Evolutionary conservation across 2,113 vertebrate species (phyloP).

Genomic region (Girardinichthys multiradiatus): DNA sequence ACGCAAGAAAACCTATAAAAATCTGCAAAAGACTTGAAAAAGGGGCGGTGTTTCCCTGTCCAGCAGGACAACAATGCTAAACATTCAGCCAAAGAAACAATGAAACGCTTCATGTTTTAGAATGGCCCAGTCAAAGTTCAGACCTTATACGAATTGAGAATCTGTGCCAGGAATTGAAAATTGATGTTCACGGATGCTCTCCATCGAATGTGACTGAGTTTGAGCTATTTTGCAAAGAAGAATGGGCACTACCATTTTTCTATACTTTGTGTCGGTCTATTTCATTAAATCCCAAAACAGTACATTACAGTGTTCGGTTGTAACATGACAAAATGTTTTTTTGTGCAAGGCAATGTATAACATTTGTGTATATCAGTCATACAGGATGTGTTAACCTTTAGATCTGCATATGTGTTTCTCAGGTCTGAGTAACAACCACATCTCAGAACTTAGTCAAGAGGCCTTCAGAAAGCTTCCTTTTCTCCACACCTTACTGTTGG

Average conservation of each 20-base stretch:
- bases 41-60: too few species aligned
- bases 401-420: neutral
- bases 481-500: slow-evolving; percentile 77
- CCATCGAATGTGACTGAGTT: neutral
- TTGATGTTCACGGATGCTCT: neutral
- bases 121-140: neutral
- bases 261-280: neutral
- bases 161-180: neutral
- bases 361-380: too few species aligned
- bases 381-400: neutral
- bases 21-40: too few species aligned
- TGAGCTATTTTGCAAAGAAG: neutral
- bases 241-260: neutral
- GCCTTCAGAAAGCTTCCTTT: slow-evolving; percentile 76
- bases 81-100: neutral
- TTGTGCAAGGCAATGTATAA: too few species aligned
- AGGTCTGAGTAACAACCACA: slow-evolving; percentile 80
- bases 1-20: too few species aligned
- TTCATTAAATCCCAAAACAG: neutral
- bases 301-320: neutral
- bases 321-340: neutral
- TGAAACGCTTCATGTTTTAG: neutral
- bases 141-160: neutral
- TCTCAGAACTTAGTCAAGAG: slow-evolving; percentile 65
- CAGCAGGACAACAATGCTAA: neutral